Conservation (phyloP, 2,888 invertebrate species). For the Azorinus chamasolen region DNA sequence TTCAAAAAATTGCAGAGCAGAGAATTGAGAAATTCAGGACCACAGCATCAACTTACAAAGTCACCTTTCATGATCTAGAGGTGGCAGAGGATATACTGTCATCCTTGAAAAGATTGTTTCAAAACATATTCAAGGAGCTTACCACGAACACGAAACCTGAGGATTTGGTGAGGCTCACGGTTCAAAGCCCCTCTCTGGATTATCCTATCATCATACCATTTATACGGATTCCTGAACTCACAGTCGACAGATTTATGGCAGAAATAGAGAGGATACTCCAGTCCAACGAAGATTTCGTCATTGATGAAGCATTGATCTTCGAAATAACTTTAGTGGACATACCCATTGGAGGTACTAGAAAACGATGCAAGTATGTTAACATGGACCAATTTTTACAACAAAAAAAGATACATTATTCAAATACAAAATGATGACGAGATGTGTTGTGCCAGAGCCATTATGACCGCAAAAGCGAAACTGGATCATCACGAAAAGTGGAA, state of each 20-base stretch:
- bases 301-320: too few species aligned
- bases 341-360: conserved; percentile 33
- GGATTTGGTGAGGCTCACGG: conserved; percentile 32
- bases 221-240: conserved; percentile 1
- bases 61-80: too few species aligned
- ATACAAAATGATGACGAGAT: too few species aligned
- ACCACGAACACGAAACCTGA: conserved; percentile 23
- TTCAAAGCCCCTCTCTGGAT: conserved; percentile 34
- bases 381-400: conserved; percentile 21
- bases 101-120: conserved; percentile 12
- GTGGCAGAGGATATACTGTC: neutral
- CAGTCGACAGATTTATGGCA: conserved; percentile 17
- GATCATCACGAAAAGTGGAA: conserved; percentile 37
- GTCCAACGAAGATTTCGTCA: too few species aligned
- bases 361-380: conserved; percentile 23
- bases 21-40: neutral
- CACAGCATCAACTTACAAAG: neutral
- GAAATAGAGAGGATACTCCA: conserved; percentile 25
- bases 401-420: too few species aligned
- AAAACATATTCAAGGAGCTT: conserved; percentile 22
- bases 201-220: conserved; percentile 6
- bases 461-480: conserved; percentile 16
- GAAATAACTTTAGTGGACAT: conserved; percentile 30
- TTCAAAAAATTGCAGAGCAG: neutral
- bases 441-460: too few species aligned